Percentiles rank a stretch among this genome's conserved stretches.
phyloP scores from a whole-genome alignment of 92 coral and sea anemone genomes.

The Pocillopora grandis region DNA sequence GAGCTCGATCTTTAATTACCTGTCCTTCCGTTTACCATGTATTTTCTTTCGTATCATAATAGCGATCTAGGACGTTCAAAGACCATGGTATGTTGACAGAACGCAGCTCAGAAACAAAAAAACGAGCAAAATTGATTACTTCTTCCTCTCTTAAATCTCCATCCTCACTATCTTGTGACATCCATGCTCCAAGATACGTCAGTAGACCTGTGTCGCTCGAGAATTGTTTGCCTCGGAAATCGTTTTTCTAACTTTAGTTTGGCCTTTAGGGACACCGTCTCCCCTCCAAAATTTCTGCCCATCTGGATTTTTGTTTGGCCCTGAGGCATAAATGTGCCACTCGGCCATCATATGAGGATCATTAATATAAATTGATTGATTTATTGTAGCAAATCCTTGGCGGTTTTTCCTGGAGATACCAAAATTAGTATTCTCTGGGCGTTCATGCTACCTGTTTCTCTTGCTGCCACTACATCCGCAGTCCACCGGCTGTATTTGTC shows the following conservation, averaged over 20 bases:
- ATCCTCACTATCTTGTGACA: slow-evolving; percentile 48
- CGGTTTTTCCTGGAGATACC: slow-evolving; percentile 64
- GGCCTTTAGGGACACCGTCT: slow-evolving; percentile 39
- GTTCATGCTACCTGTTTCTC: slow-evolving; percentile 65
- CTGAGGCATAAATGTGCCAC: slow-evolving; percentile 60
- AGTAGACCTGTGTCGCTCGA: slow-evolving; percentile 8
- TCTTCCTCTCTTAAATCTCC: slow-evolving; percentile 36
- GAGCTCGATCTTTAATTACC: slow-evolving; percentile 3
- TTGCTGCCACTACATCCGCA: slow-evolving; percentile 48
- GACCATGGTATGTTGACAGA: slow-evolving; percentile 59
- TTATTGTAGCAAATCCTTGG: slow-evolving; percentile 25
- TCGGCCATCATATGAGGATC: slow-evolving; percentile 2
- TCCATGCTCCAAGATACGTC: slow-evolving; percentile 73
- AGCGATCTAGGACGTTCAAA: slow-evolving; percentile 62
- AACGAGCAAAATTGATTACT: slow-evolving; percentile 56
- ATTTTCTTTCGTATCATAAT: slow-evolving; percentile 56
- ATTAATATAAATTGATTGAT: neutral
- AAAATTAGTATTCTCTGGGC: slow-evolving; percentile 58
- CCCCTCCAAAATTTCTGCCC: slow-evolving; percentile 58
- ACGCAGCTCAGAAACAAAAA: slow-evolving; percentile 37
- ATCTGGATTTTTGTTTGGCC: slow-evolving; percentile 51
- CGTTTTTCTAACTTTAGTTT: slow-evolving; percentile 26
- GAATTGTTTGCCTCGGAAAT: slow-evolving; percentile 43
- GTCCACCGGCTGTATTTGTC: slow-evolving; percentile 79
- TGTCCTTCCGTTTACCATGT: slow-evolving; percentile 54